These are phyloP conservation scores for Lipophrys pholis DNA, from an alignment of 2,113 vertebrate genomes.

Conservation along the genomic window DNA sequence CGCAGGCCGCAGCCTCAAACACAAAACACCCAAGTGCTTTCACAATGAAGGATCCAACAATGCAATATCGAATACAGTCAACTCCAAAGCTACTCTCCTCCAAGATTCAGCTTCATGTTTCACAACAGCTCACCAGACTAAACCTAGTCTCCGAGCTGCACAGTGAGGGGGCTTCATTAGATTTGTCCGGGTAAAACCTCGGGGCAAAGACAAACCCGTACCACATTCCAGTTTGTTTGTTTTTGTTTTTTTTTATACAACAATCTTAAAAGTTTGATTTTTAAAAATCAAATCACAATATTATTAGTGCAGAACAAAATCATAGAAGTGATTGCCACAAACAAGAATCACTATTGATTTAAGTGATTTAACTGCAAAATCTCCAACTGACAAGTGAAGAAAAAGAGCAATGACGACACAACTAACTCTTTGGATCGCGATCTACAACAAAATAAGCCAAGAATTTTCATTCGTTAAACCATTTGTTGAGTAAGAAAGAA, in stretches of 20 bases:
- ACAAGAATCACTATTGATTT: constrained; percentile 33
- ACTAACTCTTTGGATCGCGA: constrained; percentile 72
- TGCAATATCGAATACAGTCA: constrained; percentile 52
- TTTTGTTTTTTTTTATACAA: constrained; percentile 42
- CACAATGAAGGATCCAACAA: constrained; percentile 42
- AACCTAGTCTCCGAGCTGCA: constrained; percentile 47
- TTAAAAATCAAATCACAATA: constrained; percentile 39
- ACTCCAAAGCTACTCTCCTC: not conserved
- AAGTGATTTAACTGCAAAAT: constrained; percentile 12
- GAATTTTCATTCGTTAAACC: constrained; percentile 35
- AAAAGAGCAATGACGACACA: constrained; percentile 24
- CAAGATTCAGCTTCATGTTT: constrained; percentile 26
- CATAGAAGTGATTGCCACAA: constrained; percentile 36
- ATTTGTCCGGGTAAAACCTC: constrained; percentile 45
- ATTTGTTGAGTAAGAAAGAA: constrained; percentile 7
- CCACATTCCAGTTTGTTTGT: constrained; percentile 64
- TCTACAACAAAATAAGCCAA: constrained; percentile 29
- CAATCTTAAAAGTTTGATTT: constrained; percentile 36
- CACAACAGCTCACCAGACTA: constrained; percentile 32
- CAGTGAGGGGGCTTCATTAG: constrained; percentile 44
- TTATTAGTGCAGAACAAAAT: constrained; percentile 43
- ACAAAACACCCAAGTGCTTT: constrained; percentile 30
- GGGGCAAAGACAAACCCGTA: constrained; percentile 15
- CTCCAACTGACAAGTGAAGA: constrained; percentile 3
- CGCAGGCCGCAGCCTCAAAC: constrained; percentile 6